Base-by-base conservation (phyloP, 2,888 invertebrate genomes). In the Girardia tigrina region DNA sequence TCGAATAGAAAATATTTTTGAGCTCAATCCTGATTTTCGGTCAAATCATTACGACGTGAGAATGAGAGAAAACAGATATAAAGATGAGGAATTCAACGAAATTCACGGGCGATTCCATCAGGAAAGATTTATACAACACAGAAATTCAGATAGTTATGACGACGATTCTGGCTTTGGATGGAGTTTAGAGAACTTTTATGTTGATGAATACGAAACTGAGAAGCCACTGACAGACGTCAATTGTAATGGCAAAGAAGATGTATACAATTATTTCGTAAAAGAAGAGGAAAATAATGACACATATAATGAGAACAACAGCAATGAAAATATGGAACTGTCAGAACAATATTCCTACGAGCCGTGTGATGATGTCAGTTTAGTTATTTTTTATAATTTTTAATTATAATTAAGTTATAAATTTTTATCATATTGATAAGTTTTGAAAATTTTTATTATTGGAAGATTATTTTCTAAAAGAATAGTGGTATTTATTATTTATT, bases 11-110 rank as follows among this genome's bases (percentile, higher is more conserved):
- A 56, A 56, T 56, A 56, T 56, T 56, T 56, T 56, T n/a, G 56
- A 56, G 56, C 56, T 56, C 56, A 56, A 56, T 56, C 56, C 56
- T n/a, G 56, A 56, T 16, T 56, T 20, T 23, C 4, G 56, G 4
- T 56, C 56, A 56, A 56, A 56, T 8, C 23, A 56, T 56, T 20
- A 16, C 23, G 56, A 56, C n/a, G 2, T 12, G n/a, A 56, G 56
- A 56, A n/a, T 20, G 6, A n/a, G 56, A 4, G 56, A 56, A 12
- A 56, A 56, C n/a, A n/a, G 56, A 8, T 56, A 56, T 23, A 56
- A 56, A 16, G 56, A 56, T 56, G 56, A 56, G n/a, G 56, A 56
- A 56, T 56, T 56, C 56, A 56, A 56, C n/a, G 56, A 56, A 56
- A 56, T 56, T 56, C 56, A 56, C 23, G 56, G 56, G n/a, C 56